Evolutionary conservation across 30 jellyfish, hydroid and myxozoan species (phyloP).

Genomic region (Hydractinia echinata): DNA sequence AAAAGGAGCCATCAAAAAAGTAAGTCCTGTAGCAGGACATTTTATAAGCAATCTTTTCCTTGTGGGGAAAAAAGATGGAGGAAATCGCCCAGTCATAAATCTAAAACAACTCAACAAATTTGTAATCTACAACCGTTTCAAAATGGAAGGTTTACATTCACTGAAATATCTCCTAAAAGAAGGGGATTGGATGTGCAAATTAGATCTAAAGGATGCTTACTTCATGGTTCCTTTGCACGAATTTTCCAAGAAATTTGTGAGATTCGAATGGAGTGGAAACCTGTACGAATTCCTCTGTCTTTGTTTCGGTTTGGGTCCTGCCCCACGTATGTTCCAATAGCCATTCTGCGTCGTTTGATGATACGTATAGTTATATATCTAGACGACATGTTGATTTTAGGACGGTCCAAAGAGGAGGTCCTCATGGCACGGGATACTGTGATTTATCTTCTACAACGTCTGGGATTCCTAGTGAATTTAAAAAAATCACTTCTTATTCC

Average conservation of each 20-base stretch:
- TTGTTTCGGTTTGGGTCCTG: conserved; percentile 5
- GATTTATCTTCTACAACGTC: background rate
- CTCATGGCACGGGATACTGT: background rate
- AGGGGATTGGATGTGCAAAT: background rate
- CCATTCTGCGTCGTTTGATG: background rate
- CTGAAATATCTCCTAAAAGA: background rate
- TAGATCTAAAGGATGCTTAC: background rate
- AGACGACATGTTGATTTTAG: background rate
- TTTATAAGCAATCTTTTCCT: background rate
- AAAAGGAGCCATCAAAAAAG: too few species aligned
- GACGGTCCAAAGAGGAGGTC: background rate
- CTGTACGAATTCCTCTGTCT: background rate
- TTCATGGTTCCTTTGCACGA: conserved; percentile 5
- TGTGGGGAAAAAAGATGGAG: conserved; percentile 12
- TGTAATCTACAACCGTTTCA: conserved; percentile 1
- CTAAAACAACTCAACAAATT: background rate
- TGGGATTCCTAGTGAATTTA: background rate
- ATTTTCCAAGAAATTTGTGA: background rate
- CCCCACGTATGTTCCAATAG: background rate
- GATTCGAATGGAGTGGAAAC: background rate
- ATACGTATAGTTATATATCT: background rate
- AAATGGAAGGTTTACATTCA: background rate
- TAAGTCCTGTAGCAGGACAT: too few species aligned
- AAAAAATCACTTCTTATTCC: background rate
- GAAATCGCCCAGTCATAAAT: background rate